Evolutionary conservation across 2,797 vertebrate species (phyloP).

Genomic region (Lepilemur ruficaudatus): DNA sequence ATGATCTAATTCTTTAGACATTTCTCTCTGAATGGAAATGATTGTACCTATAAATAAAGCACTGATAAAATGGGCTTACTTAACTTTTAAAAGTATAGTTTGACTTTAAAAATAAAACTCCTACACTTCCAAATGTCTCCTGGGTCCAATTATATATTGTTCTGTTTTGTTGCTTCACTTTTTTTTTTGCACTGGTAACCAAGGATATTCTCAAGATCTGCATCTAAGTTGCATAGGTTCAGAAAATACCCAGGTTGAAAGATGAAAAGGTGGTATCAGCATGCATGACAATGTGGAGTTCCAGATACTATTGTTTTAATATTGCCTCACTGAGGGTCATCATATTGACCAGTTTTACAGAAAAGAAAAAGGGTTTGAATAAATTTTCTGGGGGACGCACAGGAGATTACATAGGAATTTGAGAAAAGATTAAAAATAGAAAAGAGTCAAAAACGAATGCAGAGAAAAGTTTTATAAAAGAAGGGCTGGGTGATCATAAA

Average conservation of each 20-base stretch:
- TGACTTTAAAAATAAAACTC: slow-evolving; percentile 21
- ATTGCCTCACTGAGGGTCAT: not conserved
- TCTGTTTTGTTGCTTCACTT: not conserved
- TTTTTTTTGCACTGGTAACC: not conserved
- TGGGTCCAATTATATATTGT: not conserved
- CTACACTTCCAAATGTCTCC: not conserved
- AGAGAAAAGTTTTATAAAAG: not conserved
- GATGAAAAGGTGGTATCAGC: not conserved
- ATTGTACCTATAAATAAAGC: slow-evolving; percentile 28
- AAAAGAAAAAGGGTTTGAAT: not conserved
- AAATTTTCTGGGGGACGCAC: not conserved
- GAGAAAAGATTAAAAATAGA: slow-evolving; percentile 11
- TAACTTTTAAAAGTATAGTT: not conserved
- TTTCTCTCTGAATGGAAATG: not conserved
- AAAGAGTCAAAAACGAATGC: not conserved
- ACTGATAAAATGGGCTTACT: not conserved
- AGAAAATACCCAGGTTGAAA: not conserved
- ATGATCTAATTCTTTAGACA: not conserved
- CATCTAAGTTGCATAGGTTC: not conserved
- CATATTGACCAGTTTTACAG: not conserved
- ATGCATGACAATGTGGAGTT: not conserved
- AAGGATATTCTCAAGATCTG: not conserved
- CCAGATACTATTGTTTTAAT: not conserved
- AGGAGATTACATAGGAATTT: not conserved
- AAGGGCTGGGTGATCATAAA: not conserved